Base-by-base conservation (phyloP, 2,113 vertebrate species). In the Microtus pennsylvanicus region DNA sequence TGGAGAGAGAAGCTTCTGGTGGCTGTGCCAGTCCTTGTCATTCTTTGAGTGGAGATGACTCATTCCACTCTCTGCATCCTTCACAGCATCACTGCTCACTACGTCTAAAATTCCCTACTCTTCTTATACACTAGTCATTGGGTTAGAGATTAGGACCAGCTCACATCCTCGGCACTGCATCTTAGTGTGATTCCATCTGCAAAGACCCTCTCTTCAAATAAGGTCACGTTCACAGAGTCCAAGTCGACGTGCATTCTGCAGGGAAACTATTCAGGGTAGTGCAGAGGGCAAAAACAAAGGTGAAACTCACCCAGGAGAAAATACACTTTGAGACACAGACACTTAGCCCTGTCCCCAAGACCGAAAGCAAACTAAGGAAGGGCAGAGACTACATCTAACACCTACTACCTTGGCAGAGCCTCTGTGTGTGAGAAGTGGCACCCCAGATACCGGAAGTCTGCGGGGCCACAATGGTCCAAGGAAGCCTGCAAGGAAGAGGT, bases 21-120 rank as follows among this genome's bases (percentile, higher is more conserved):
- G 24, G 61, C 5, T n/a, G 70, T 7, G 4, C 30, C 55, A 4
- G 1, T 35, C 87, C n/a, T 4, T 45, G 81, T 26, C 0, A 12
- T 12, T 21, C 74, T 10, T 7, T 0, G 0, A 45, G 42, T 26
- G 0, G 21, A 19, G 33, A 13, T 0, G 10, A 6, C 1, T 87
- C 35, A 1, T 33, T 67, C 47, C 24, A 33, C 1, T 33, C 9
- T 35, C 91, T 89, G 58, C 61, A 22, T 83, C 42, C 50, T 35
- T 35, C 85, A n/a, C 10, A 0, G 19, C 24, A 14, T 14, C 47
- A 10, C 58, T 33, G n/a, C 19, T 58, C 45, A 47, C 26, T 35
- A 3, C 28, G 12, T 81, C 22, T 67, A 28, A 63, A 52, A 14
- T 4, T 58, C 45, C 45, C 30, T 81, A 50, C 30, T 76, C 61